These are phyloP conservation scores for Netelia virgata DNA, from an alignment of 2,888 invertebrate genomes.

Conservation along the genomic window DNA sequence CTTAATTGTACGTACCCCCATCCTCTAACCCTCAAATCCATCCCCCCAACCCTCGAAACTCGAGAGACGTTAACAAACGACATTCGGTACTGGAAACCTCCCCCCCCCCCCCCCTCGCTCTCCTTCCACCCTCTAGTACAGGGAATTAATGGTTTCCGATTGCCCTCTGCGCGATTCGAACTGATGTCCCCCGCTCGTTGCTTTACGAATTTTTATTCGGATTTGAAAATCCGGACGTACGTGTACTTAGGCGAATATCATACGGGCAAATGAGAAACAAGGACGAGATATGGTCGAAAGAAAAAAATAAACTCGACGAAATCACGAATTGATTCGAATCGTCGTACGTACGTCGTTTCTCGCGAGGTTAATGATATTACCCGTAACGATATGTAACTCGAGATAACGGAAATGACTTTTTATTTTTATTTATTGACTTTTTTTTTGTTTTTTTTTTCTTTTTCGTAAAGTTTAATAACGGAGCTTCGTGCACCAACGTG, in stretches of 20 bases:
- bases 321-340: no score
- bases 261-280: background rate
- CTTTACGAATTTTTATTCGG: conserved; percentile 55
- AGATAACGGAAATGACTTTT: no score
- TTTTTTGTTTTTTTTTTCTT: no score
- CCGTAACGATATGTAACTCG: no score
- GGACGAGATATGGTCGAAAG: background rate
- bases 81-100: conserved; percentile 62
- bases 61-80: conserved; percentile 70
- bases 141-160: conserved; percentile 72
- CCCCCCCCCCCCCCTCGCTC: conserved; percentile 8
- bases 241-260: conserved; percentile 49
- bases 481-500: no score
- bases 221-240: conserved; percentile 45
- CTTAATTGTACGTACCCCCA: conserved; percentile 67
- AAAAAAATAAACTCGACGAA: no score
- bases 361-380: no score
- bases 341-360: no score
- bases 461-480: no score
- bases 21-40: background rate
- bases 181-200: conserved; percentile 33
- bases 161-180: conserved; percentile 8
- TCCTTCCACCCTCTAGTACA: conserved; percentile 27
- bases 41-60: conserved; percentile 18
- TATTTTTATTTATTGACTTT: no score